Evolutionary conservation across 2,888 invertebrate genomes (phyloP).

Genomic region (Lobophora halterata): DNA sequence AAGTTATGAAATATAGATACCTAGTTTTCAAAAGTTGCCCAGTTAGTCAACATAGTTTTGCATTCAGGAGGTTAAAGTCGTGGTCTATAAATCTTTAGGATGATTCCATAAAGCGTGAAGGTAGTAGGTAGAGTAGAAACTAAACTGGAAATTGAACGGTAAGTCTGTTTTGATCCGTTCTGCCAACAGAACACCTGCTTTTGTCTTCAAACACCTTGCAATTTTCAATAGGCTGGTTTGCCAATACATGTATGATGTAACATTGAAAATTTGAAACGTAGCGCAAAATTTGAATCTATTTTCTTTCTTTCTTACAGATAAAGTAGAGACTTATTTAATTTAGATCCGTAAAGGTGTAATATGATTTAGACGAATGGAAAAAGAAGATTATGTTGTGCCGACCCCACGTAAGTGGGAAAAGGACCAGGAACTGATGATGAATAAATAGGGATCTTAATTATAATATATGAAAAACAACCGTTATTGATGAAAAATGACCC

Average conservation of each 20-base stretch:
- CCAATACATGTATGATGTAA: conserved; percentile 13
- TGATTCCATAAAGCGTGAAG: conserved; percentile 37
- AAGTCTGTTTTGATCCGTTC: conserved; percentile 11
- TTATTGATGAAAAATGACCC: background rate
- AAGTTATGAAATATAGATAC: too few species aligned
- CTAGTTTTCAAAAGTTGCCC: too few species aligned
- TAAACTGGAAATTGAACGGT: conserved; percentile 21
- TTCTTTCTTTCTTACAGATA: background rate
- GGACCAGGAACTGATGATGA: too few species aligned
- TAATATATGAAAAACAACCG: too few species aligned
- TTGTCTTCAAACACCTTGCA: conserved; percentile 13
- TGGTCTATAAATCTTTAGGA: conserved; percentile 37
- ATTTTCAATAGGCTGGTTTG: background rate
- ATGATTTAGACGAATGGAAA: too few species aligned
- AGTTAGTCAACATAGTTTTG: too few species aligned
- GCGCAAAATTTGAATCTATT: background rate
- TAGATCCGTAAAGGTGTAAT: too few species aligned
- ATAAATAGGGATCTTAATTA: too few species aligned
- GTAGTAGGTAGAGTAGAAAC: conserved; percentile 27
- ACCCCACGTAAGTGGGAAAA: too few species aligned
- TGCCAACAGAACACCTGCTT: background rate
- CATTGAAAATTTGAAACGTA: background rate
- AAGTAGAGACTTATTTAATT: background rate
- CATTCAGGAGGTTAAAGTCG: conserved; percentile 39
- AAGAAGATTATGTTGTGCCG: too few species aligned